Evolutionary conservation across 2,888 invertebrate species (phyloP), one percentile per base, ranked within the genome.

Genomic region (Chalcis sispes): DNA sequence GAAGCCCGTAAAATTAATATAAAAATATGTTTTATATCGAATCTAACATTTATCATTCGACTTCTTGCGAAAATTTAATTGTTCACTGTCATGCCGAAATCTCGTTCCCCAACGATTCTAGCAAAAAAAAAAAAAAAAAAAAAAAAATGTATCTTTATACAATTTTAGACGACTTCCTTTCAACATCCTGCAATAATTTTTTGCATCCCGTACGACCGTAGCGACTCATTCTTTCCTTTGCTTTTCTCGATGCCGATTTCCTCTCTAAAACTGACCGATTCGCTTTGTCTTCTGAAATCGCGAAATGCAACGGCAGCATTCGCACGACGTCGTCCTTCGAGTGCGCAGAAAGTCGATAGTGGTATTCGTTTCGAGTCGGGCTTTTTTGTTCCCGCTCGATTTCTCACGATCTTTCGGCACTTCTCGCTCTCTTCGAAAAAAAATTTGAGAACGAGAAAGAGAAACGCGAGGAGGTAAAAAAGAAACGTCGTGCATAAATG

Each of bases 321-420:
- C 1, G 29, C 7, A 27, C 18, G 40, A 61, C 20, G 8, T 10
- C 20, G 59, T n/a, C 40, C 29, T 18, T 42, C 13, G 18, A 59
- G 18, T 10, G 50, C 36, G 32, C 18, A 27, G 61, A 64, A 46
- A 72, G 50, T 42, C n/a, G n/a, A n/a, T n/a, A n/a, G n/a, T n/a
- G n/a, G 72, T 20, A 50, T 29, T 42, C 65, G 50, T 59, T 58
- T 64, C 67, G 65, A 58, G 62, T 42, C 72, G 62, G 46, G 27
- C 46, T 65, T 67, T 78, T 32, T 73, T 77, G 67, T 77, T 67
- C 42, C 67, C 52, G 64, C 5, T 40, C 75, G 75, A 79, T 79
- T 78, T 78, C 76, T 76, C 80, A 80, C 80, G 80, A 80, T 79
- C 72, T 75, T 72, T 61, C 56, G 78, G 64, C 67, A 69, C 66